Conservation (phyloP, 2,888 invertebrate genomes). For the Hydrotaea cyrtoneurina region DNA sequence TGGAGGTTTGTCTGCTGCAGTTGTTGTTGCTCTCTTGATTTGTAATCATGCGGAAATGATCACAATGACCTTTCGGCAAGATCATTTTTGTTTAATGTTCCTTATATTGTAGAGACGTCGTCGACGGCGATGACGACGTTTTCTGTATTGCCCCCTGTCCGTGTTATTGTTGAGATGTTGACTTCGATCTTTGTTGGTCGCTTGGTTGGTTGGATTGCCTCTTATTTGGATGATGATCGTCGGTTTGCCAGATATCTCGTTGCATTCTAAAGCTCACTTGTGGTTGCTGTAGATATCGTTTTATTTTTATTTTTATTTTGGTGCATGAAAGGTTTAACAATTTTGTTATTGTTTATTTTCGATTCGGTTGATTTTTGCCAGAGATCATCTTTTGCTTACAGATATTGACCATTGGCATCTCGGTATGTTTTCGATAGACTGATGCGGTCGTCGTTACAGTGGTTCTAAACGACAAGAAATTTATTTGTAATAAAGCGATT, state of each 20-base stretch:
- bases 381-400: conserved; percentile 34
- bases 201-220: not conserved
- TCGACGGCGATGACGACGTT: conserved; percentile 12
- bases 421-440: not conserved
- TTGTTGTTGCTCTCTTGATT: conserved; percentile 45
- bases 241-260: conserved; percentile 51
- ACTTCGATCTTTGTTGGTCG: not conserved
- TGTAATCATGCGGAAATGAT: conserved; percentile 79
- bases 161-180: not conserved
- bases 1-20: not conserved
- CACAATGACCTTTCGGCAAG: conserved; percentile 78
- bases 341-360: not conserved
- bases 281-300: conserved; percentile 45
- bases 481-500: too few species aligned
- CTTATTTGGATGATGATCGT: not conserved
- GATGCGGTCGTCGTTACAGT: conserved; percentile 21
- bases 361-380: conserved; percentile 22
- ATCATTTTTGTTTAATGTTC: conserved; percentile 68
- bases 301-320: conserved; percentile 21
- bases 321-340: not conserved
- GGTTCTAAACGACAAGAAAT: not conserved
- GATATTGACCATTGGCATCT: conserved; percentile 29
- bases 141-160: not conserved
- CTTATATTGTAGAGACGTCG: conserved; percentile 8
- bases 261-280: conserved; percentile 52